Evolutionary conservation across 2,113 vertebrate species (phyloP).

Genomic region (Perca flavescens): DNA sequence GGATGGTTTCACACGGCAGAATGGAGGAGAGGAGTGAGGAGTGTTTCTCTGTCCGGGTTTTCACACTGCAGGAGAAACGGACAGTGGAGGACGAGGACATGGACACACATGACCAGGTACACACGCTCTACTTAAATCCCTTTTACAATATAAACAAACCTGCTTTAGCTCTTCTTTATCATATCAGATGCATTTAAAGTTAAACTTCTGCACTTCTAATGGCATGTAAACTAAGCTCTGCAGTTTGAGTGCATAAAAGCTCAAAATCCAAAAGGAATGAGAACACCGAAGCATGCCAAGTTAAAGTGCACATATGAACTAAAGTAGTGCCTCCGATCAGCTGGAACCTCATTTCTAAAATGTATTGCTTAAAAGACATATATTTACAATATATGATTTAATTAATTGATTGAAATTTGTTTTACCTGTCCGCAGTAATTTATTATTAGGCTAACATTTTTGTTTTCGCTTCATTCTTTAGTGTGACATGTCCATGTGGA

Average conservation of each 20-base stretch:
- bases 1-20: conserved; percentile 18
- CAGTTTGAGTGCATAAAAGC: not conserved
- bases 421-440: not conserved
- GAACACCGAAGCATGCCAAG: not conserved
- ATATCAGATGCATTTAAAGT: not conserved
- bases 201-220: not conserved
- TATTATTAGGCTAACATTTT: not conserved
- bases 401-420: not conserved
- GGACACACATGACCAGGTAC: conserved; percentile 33
- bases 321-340: not conserved
- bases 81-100: not conserved
- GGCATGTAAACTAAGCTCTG: not conserved
- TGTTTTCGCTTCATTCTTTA: not conserved
- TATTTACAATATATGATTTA: not conserved
- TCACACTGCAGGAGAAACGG: conserved; percentile 57
- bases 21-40: conserved; percentile 58
- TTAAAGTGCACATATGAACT: not conserved
- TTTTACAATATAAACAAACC: not conserved
- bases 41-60: conserved; percentile 62
- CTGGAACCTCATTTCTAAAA: not conserved
- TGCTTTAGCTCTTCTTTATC: not conserved
- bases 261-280: not conserved
- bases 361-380: not conserved
- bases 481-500: too few species aligned
- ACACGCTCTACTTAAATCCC: not conserved